These are phyloP conservation scores for Acrobasis repandana DNA, from an alignment of 2,888 invertebrate genomes.

Conservation along the genomic window DNA sequence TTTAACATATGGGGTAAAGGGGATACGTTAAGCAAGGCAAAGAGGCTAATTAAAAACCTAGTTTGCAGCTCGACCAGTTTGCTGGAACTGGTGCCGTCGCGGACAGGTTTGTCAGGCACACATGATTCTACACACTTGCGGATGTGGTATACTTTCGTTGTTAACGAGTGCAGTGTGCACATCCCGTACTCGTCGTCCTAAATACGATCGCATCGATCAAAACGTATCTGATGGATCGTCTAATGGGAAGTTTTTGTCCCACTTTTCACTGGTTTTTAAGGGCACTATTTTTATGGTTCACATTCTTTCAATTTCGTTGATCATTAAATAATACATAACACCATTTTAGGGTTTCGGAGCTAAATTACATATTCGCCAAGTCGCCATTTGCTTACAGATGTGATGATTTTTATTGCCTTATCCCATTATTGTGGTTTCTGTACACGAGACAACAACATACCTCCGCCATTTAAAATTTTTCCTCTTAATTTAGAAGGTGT, in stretches of 20 bases:
- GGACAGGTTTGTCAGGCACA: slow-evolving; percentile 74
- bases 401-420: too few relatives aligned
- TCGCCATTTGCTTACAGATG: too few relatives aligned
- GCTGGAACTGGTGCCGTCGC: slow-evolving; percentile 60
- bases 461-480: too few relatives aligned
- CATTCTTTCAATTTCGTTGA: too few relatives aligned
- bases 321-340: too few relatives aligned
- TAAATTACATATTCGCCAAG: too few relatives aligned
- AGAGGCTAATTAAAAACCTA: slow-evolving; percentile 64
- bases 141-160: slow-evolving; percentile 78
- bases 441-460: too few relatives aligned
- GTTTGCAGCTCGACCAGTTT: slow-evolving; percentile 66
- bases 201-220: slow-evolving; percentile 26
- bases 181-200: slow-evolving; percentile 53
- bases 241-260: slow-evolving; percentile 15
- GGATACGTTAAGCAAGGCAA: slow-evolving; percentile 60
- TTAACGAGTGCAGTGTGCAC: slow-evolving; percentile 67
- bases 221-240: slow-evolving; percentile 15
- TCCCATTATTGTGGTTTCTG: too few relatives aligned
- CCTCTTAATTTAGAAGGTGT: too few relatives aligned
- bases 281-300: not conserved
- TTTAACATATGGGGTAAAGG: slow-evolving; percentile 37
- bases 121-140: slow-evolving; percentile 65
- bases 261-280: not conserved
- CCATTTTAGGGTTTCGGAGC: too few relatives aligned